phyloP scores from a whole-genome alignment of 2,113 vertebrate genomes.

The Brienomyrus brachyistius region DNA sequence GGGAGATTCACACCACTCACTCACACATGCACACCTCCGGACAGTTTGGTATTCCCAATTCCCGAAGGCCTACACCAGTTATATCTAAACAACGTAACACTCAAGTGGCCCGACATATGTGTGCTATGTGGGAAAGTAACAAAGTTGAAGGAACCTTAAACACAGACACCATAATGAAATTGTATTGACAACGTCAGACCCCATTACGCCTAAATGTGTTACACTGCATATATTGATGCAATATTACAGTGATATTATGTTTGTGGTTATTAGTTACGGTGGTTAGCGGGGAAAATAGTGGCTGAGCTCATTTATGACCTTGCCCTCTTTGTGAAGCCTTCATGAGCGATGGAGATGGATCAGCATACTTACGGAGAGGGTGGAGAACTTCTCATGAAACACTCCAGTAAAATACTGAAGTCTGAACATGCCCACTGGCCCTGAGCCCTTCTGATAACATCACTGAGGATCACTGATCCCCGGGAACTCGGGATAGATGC shows the following conservation, averaged over 20 bases:
- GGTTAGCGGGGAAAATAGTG: neutral
- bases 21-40: neutral
- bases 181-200: neutral
- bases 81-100: neutral
- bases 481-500: neutral
- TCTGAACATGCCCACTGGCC: neutral
- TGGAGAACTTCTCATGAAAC: neutral
- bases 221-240: neutral
- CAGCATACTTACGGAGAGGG: neutral
- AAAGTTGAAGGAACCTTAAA: neutral
- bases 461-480: neutral
- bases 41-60: neutral
- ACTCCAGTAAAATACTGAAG: neutral
- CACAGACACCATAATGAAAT: neutral
- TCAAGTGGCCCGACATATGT: neutral
- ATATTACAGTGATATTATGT: neutral
- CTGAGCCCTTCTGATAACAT: neutral
- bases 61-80: neutral
- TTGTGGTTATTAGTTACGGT: neutral
- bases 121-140: neutral
- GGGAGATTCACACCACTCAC: neutral
- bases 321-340: neutral
- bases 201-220: neutral
- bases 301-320: neutral
- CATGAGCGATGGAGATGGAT: neutral